phyloP scores from a whole-genome alignment of 2,888 invertebrate genomes.

The Tubiluchus corallicola region DNA sequence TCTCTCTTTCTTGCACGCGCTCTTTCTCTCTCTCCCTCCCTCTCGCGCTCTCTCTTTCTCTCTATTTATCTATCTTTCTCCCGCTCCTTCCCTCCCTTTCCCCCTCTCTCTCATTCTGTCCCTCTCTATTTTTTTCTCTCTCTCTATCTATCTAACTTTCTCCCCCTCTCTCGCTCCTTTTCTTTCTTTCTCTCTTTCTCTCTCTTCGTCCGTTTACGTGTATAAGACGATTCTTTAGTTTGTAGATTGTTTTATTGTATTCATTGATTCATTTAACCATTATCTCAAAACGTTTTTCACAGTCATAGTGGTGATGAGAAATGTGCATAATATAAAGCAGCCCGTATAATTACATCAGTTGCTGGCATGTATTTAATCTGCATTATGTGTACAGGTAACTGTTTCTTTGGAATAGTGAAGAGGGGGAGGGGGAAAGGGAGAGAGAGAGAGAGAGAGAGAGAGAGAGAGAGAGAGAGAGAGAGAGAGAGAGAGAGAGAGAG shows the following conservation, averaged over 20 bases:
- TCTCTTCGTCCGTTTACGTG: not conserved
- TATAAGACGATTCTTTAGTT: not conserved
- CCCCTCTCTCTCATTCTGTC: not conserved
- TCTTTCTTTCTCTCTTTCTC: constrained; percentile 3
- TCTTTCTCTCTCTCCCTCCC: too few relatives aligned
- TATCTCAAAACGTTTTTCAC: too few relatives aligned
- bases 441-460: not conserved
- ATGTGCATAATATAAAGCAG: not conserved
- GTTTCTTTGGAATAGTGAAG: not conserved
- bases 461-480: not conserved
- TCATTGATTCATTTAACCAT: too few relatives aligned
- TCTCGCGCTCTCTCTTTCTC: too few relatives aligned
- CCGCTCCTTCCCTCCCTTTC: not conserved
- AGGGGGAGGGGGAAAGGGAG: not conserved
- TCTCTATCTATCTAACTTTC: not conserved
- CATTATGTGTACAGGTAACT: not conserved
- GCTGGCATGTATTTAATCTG: not conserved
- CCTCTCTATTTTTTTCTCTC: not conserved
- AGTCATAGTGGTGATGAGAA: too few relatives aligned
- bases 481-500: not conserved
- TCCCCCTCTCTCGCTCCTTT: not conserved
- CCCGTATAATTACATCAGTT: too few relatives aligned
- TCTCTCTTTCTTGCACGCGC: too few relatives aligned
- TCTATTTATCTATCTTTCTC: too few relatives aligned
- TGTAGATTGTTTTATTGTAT: too few relatives aligned